A percentile compares a stretch with the other conserved stretches of the same genome.
Evolutionary conservation across 2,113 vertebrate genomes (phyloP).

Genomic region (Nycticorax nycticorax): DNA sequence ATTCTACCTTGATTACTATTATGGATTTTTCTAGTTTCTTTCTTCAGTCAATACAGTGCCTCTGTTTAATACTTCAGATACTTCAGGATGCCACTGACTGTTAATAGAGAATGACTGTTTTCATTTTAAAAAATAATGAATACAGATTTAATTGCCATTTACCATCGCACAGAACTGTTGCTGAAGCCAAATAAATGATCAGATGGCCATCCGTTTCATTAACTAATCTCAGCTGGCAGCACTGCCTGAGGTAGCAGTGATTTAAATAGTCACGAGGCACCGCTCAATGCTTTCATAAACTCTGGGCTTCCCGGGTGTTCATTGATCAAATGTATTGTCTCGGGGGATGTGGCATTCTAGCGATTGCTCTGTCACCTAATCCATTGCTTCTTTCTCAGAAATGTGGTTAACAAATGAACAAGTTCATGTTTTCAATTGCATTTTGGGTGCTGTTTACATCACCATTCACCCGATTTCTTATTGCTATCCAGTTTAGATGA

Average conservation of each 20-base stretch:
- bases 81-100: neutral
- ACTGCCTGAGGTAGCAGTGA: neutral
- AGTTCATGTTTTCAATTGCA: neutral
- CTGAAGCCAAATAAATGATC: neutral
- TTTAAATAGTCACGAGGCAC: neutral
- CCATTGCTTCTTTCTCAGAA: neutral
- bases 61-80: neutral
- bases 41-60: neutral
- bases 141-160: neutral
- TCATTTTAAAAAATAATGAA: neutral
- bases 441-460: neutral
- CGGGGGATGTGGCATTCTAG: neutral
- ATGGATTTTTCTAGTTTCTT: neutral
- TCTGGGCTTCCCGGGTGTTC: accelerated
- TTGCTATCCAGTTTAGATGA: neutral
- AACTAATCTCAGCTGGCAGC: neutral
- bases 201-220: neutral
- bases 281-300: neutral
- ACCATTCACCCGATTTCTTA: neutral
- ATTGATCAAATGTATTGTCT: neutral
- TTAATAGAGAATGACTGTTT: neutral
- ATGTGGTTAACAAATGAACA: neutral
- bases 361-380: neutral
- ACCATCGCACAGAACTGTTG: neutral
- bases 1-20: neutral